Evolutionary conservation across 2,888 invertebrate genomes (phyloP).

Genomic region (Gryllus longicercus): DNA sequence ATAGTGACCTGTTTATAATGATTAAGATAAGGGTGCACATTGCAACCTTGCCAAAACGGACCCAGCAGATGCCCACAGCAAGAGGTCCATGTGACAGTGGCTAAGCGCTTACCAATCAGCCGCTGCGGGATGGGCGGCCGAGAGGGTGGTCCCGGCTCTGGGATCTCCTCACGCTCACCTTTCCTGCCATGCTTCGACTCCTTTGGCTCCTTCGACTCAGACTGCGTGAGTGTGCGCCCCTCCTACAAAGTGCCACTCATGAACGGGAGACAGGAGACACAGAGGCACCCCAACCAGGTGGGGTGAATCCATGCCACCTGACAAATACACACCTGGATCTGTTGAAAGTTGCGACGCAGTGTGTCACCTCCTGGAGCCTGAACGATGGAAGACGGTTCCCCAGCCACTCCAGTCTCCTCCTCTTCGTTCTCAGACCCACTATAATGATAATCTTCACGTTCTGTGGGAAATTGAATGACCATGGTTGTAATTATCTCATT

Average conservation of each 20-base stretch:
- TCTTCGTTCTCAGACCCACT: conserved; percentile 98
- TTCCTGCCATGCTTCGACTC: conserved; percentile 38
- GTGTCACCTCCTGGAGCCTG: conserved; percentile 91
- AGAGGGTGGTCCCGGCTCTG: conserved; percentile 83
- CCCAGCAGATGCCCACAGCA: neutral
- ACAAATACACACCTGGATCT: conserved; percentile 71
- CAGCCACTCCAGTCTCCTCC: conserved; percentile 85
- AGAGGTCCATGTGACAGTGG: neutral
- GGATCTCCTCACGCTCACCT: conserved; percentile 51
- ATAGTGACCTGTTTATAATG: too few relatives aligned
- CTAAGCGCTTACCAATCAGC: conserved; percentile 60
- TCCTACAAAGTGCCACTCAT: conserved; percentile 39
- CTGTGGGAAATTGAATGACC: conserved; percentile 39
- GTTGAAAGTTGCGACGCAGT: conserved; percentile 93
- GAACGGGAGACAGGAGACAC: neutral
- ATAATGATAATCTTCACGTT: conserved; percentile 61
- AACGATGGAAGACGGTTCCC: conserved; percentile 93
- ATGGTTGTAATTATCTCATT: too few relatives aligned
- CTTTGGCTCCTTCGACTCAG: conserved; percentile 44
- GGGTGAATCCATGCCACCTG: neutral
- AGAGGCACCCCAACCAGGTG: neutral
- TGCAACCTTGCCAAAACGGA: neutral
- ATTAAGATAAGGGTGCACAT: too few relatives aligned
- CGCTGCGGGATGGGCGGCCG: conserved; percentile 86
- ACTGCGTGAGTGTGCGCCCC: conserved; percentile 57